phyloP scores from a whole-genome alignment of 37 sponge, comb jelly and placozoan species.

The Petrosia ficiformis region DNA sequence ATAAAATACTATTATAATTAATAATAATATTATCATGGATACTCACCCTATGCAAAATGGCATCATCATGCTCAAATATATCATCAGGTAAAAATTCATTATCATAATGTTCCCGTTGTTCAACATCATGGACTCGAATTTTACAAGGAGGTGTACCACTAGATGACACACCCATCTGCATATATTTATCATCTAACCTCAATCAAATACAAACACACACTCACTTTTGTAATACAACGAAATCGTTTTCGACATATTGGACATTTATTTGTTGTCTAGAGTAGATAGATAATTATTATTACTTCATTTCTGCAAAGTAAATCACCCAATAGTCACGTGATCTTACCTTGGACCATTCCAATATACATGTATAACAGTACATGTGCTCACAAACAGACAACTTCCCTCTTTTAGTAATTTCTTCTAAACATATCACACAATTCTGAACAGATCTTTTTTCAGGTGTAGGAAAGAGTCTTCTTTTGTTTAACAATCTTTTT shows the following conservation, averaged over 20 bases:
- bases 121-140: not conserved
- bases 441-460: too few species aligned
- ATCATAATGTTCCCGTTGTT: not conserved
- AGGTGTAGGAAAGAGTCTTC: too few species aligned
- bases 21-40: too few species aligned
- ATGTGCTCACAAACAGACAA: slow-evolving; percentile 12
- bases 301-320: not conserved
- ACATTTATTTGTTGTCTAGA: slow-evolving; percentile 20
- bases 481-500: too few species aligned
- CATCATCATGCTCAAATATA: too few species aligned
- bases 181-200: not conserved
- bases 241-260: slow-evolving; percentile 26
- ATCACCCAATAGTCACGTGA: too few species aligned
- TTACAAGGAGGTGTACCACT: not conserved
- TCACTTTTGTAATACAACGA: slow-evolving; percentile 30
- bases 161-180: not conserved
- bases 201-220: not conserved
- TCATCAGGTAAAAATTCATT: too few species aligned
- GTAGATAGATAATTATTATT: not conserved
- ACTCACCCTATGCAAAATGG: too few species aligned
- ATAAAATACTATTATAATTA: too few species aligned
- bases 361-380: slow-evolving; percentile 29
- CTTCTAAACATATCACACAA: slow-evolving; percentile 22
- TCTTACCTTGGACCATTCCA: slow-evolving; percentile 45
- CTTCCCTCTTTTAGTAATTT: slow-evolving; percentile 5